Evolutionary conservation across 2,888 invertebrate genomes (phyloP), one percentile per base, ranked within the genome.

Genomic region (Erebia epiphron): DNA sequence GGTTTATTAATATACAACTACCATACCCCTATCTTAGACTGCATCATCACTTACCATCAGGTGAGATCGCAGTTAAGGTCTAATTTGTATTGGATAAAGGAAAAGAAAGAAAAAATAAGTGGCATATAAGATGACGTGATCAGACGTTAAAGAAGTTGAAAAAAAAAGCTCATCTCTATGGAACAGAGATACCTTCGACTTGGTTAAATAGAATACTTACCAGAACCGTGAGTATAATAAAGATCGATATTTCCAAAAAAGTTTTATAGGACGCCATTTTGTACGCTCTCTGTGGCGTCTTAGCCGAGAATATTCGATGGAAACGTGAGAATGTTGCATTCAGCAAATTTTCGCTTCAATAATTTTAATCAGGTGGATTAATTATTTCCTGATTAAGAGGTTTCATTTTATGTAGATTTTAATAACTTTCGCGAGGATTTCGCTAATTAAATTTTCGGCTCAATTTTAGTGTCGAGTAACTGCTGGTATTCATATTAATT

Each of bases 331-430:
- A 35, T 35, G 0, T 35, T 35, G 35, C 7, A 56, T 16, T 46
- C 52, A 57, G 56, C 68, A 26, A 56, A 58, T 72, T 71, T 70
- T 18, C 69, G 74, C 75, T 75, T 70, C 71, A 70, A 62, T 72
- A 73, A 72, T 58, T 76, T 77, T 78, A 78, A 78, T 78, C 68
- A 71, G 68, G 18, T 43, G 35, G 43, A 69, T 66, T 66, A 49
- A 69, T 69, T 66, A 56, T 61, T 71, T 46, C 8, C 13, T 68
- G 60, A 66, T 73, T 66, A 67, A 57, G 35, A 46, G 43, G 58
- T 70, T 70, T 69, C 56, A 26, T 57, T 56, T 69, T 69, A 18
- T n/a, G 62, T 14, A 26, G 52, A 49, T 64, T 46, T 66, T 56
- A 57, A 57, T 64, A 52, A 35, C 52, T 35, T 64, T 54, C 5